These are phyloP conservation scores for Sitta carolinensis DNA, from an alignment of 2,797 vertebrate genomes.

Conservation along the genomic window DNA sequence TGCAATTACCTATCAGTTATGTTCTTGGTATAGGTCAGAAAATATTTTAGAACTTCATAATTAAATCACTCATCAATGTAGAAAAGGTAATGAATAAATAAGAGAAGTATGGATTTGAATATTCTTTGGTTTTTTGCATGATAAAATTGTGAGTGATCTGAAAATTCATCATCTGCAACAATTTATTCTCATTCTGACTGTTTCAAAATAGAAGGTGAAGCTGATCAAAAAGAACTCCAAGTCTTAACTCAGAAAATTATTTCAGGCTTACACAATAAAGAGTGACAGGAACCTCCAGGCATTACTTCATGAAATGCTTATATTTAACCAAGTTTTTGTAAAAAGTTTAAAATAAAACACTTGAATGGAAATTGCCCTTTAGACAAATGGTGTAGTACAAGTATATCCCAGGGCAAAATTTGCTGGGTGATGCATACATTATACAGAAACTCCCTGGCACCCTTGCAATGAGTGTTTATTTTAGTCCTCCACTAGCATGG, in stretches of 20 bases:
- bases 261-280: not conserved
- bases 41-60: not conserved
- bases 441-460: not conserved
- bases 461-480: not conserved
- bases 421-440: not conserved
- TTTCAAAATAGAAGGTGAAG: not conserved
- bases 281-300: not conserved
- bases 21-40: not conserved
- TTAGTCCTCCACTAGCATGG: not conserved
- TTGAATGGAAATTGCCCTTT: not conserved
- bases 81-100: not conserved
- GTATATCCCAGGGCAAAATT: not conserved
- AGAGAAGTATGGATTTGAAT: not conserved
- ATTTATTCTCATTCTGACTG: not conserved
- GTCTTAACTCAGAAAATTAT: not conserved
- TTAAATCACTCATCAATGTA: not conserved
- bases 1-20: not conserved
- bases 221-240: not conserved
- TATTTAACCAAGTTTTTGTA: not conserved
- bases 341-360: not conserved
- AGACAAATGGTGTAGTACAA: not conserved
- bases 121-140: not conserved
- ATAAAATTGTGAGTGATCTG: not conserved
- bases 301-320: not conserved
- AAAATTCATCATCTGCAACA: not conserved